These are phyloP conservation scores for Cristatella mucedo DNA, from an alignment of 2,888 invertebrate species.

Conservation along the genomic window DNA sequence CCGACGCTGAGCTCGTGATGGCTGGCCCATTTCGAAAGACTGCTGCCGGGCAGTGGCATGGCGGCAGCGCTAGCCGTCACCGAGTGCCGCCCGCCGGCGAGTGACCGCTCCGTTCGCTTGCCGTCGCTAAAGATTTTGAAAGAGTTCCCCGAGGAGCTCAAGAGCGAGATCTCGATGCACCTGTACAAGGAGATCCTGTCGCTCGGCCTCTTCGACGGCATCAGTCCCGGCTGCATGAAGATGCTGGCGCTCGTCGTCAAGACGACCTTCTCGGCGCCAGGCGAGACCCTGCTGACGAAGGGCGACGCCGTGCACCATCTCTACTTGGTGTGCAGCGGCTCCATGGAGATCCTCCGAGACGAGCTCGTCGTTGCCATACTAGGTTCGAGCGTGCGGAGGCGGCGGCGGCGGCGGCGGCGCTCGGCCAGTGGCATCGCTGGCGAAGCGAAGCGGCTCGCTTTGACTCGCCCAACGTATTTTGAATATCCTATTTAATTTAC, in stretches of 20 bases:
- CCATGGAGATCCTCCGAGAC: conserved; percentile 90
- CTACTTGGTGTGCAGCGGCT: conserved; percentile 87
- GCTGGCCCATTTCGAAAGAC: no score
- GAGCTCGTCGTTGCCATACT: conserved; percentile 91
- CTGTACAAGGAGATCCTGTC: conserved; percentile 82
- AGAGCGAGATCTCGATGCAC: conserved; percentile 89
- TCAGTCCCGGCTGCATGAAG: conserved; percentile 83
- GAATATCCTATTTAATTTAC: background rate
- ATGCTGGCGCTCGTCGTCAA: conserved; percentile 79
- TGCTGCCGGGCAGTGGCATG: no score
- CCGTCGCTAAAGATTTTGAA: conserved; percentile 71
- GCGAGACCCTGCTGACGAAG: conserved; percentile 80
- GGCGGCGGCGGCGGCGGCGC: no score
- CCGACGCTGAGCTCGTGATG: no score
- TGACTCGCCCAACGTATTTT: conserved; percentile 10
- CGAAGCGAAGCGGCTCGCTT: no score
- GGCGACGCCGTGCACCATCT: conserved; percentile 83
- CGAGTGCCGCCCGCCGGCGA: no score
- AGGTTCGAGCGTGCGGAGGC: no score
- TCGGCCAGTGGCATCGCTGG: no score
- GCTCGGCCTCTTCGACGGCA: conserved; percentile 80
- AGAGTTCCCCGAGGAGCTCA: conserved; percentile 85
- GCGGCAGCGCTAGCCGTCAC: no score
- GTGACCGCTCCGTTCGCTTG: no score
- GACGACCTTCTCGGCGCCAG: conserved; percentile 86